A percentile compares a stretch with the other conserved stretches of the same genome.
phyloP scores from a whole-genome alignment of 92 coral and sea anemone genomes.

The Phenganax stokvisi region DNA sequence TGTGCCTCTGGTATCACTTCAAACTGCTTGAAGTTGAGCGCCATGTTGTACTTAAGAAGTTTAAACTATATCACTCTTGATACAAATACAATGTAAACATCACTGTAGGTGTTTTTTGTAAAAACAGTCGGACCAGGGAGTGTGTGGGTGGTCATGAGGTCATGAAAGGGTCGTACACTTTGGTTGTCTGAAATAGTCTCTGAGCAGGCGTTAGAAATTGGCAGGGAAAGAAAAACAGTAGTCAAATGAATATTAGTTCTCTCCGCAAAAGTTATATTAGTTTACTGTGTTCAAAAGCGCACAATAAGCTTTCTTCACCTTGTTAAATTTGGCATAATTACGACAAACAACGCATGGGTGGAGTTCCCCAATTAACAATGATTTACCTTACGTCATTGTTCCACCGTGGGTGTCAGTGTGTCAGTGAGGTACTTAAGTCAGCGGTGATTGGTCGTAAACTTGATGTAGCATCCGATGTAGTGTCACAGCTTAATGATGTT shows the following conservation, averaged over 20 bases:
- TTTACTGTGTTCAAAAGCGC: too few relatives aligned
- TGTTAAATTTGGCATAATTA: too few relatives aligned
- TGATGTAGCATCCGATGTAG: background rate
- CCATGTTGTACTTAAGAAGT: background rate
- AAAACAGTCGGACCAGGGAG: background rate
- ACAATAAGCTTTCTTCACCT: too few relatives aligned
- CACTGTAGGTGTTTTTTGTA: background rate
- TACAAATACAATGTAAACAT: background rate
- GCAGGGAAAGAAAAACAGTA: too few relatives aligned
- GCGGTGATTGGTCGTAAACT: background rate
- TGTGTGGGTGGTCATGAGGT: background rate
- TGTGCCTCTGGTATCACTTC: slow-evolving; percentile 14
- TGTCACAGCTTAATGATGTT: slow-evolving; percentile 15
- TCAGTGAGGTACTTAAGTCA: background rate
- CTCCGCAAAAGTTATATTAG: too few relatives aligned
- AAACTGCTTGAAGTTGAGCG: slow-evolving; percentile 4
- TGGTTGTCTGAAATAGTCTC: too few relatives aligned
- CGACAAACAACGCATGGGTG: too few relatives aligned
- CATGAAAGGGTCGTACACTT: background rate
- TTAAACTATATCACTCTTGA: background rate
- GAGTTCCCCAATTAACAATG: too few relatives aligned
- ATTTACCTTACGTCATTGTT: slow-evolving; percentile 2
- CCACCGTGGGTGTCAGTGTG: background rate
- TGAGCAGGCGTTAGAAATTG: too few relatives aligned
- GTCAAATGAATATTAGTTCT: too few relatives aligned